A percentile compares a stretch with the other conserved stretches of the same genome.
Conservation (phyloP, 1,140 invertebrate genomes). For the Drosophila eugracilis region DNA sequence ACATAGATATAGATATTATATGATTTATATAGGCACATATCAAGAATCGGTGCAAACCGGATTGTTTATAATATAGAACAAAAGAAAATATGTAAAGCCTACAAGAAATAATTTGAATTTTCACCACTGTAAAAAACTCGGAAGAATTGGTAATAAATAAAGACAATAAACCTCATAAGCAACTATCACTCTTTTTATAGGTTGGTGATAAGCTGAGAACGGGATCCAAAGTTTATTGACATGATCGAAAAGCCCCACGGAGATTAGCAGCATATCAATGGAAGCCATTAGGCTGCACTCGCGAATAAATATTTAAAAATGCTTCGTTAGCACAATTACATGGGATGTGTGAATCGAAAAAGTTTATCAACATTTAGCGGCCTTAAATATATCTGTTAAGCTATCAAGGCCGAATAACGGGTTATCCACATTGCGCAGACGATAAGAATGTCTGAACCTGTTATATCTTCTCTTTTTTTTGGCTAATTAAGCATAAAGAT, state of each 20-base stretch:
- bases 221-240: constrained; percentile 55
- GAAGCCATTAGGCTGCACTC: constrained; percentile 26
- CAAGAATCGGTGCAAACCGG: constrained; percentile 40
- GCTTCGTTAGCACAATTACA: constrained; percentile 47
- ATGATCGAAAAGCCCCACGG: constrained; percentile 23
- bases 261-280: constrained; percentile 51
- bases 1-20: constrained; percentile 20
- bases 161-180: too few species aligned
- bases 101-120: background rate
- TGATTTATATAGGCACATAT: background rate
- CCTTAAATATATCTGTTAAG: background rate
- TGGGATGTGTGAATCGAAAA: constrained; percentile 22
- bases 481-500: constrained; percentile 29
- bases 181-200: constrained; percentile 15
- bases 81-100: background rate
- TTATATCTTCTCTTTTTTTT: constrained; percentile 23
- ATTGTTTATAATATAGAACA: constrained; percentile 26
- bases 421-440: constrained; percentile 20
- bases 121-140: too few species aligned
- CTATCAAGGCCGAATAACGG: constrained; percentile 25
- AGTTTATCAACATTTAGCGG: constrained; percentile 3
- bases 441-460: constrained; percentile 28
- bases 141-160: too few species aligned
- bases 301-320: constrained; percentile 34
- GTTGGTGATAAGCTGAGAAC: constrained; percentile 16